Base-by-base conservation (phyloP, 2,888 invertebrate species). In the Esperia sulphurella region DNA sequence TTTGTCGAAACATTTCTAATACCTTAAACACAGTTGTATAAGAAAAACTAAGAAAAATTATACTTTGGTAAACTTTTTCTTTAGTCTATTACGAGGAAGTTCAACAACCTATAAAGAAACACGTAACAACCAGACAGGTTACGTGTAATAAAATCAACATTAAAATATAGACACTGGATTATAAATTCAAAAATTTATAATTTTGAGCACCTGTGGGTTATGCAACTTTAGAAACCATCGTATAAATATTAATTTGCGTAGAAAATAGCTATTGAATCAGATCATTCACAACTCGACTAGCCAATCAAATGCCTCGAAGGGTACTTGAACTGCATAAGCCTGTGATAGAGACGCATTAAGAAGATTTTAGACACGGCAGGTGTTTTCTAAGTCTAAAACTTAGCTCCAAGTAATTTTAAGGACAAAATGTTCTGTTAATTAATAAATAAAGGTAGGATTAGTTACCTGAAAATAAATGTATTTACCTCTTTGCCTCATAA, bases 221-320 rank as follows among this genome's bases (percentile, higher is more conserved):
- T 59, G 59, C 60, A 75, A 79, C 68, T 64, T 63, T 70, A 75
- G 75, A 75, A 72, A 70, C 59, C 63, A 65, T 57, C 54, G 51
- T 55, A 68, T 70, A 65, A 68, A 74, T 72, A 71, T 71, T 71
- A 71, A 74, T 71, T 71, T 70, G 61, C 61, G 61, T 71, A 61
- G 61, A 68, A 67, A 70, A 71, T 71, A 48, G 55, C 58, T 58
- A 63, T 66, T 65, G 63, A 63, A 52, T 29, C 45, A 43, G 54
- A 61, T 66, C 70, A 68, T 69, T 72, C 65, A 63, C 59, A 61
- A 61, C 53, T 51, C 52, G 49, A 50, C 55, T 60, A 59, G 55
- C 65, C 68, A 66, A 68, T 68, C 58, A 62, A 63, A 59, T 46
- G 56, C 53, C 51, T 59, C 51, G 51, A 54, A 51, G 54, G 48